Conservation (phyloP, 2,113 vertebrate genomes). For the Lipophrys pholis region DNA sequence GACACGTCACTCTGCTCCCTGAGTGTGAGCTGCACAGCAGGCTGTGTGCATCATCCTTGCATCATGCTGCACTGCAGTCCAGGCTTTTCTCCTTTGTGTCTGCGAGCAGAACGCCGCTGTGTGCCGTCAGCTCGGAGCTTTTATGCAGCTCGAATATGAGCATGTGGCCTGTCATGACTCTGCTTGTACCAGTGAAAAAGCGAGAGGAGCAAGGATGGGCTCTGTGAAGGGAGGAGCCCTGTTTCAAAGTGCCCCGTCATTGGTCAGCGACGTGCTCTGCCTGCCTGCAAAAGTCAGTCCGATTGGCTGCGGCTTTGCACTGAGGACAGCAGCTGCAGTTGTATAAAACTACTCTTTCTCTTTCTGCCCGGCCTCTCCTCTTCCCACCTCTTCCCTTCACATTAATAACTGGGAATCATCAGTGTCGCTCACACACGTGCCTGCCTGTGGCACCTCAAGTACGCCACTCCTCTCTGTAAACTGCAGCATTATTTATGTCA, state of each 20-base stretch:
- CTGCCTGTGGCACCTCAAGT: constrained; percentile 59
- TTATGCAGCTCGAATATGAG: constrained; percentile 63
- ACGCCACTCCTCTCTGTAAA: constrained; percentile 36
- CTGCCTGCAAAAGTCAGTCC: constrained; percentile 54
- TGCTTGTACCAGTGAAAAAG: constrained; percentile 70
- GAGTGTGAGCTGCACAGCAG: constrained; percentile 37
- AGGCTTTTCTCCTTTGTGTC: constrained; percentile 4
- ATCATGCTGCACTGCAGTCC: constrained; percentile 49
- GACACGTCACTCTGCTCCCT: constrained; percentile 49
- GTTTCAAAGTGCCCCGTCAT: constrained; percentile 78
- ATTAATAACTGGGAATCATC: constrained; percentile 54
- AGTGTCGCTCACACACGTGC: constrained; percentile 35
- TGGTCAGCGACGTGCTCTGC: constrained; percentile 73
- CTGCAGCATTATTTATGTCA: constrained; percentile 50
- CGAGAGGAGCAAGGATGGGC: constrained; percentile 65
- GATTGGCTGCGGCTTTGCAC: constrained; percentile 79
- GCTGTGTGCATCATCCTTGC: constrained; percentile 47
- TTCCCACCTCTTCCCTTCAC: constrained; percentile 50
- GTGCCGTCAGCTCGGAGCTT: constrained; percentile 39
- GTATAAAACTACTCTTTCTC: constrained; percentile 79
- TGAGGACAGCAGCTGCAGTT: constrained; percentile 82
- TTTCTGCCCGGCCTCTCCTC: constrained; percentile 65
- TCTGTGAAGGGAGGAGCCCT: constrained; percentile 65
- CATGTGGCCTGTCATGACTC: constrained; percentile 80
- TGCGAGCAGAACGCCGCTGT: constrained; percentile 29